Evolutionary conservation across 92 coral and sea anemone genomes (phyloP).

Genomic region (Epizoanthus ramosus): DNA sequence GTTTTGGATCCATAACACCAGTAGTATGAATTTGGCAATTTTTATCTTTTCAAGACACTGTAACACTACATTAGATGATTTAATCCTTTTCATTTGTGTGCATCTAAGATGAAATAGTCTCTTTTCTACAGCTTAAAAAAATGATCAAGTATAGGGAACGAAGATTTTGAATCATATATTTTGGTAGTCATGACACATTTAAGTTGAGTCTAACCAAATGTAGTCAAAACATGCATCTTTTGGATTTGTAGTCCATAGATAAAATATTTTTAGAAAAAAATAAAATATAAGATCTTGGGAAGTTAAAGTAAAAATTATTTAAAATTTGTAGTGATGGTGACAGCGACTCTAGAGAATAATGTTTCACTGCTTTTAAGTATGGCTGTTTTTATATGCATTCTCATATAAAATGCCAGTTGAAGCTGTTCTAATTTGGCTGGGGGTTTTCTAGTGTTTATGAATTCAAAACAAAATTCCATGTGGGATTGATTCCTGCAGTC

Average conservation of each 20-base stretch:
- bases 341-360: no score
- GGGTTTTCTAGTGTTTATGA: neutral
- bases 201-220: neutral
- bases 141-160: neutral
- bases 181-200: slow-evolving; percentile 1
- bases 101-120: neutral
- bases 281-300: neutral
- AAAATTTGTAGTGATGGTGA: no score
- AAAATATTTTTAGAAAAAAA: neutral
- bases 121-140: neutral
- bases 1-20: slow-evolving; percentile 11
- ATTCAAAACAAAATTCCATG: neutral
- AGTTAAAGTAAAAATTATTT: neutral
- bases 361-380: no score
- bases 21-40: neutral
- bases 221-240: slow-evolving; percentile 24
- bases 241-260: neutral
- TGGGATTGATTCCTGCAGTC: neutral
- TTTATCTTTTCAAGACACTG: neutral
- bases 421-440: no score
- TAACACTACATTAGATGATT: neutral
- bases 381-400: no score
- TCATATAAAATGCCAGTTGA: neutral
- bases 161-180: neutral
- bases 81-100: neutral